phyloP scores from a whole-genome alignment of 2,888 invertebrate genomes.

The Macrosoma leucophasiata region DNA sequence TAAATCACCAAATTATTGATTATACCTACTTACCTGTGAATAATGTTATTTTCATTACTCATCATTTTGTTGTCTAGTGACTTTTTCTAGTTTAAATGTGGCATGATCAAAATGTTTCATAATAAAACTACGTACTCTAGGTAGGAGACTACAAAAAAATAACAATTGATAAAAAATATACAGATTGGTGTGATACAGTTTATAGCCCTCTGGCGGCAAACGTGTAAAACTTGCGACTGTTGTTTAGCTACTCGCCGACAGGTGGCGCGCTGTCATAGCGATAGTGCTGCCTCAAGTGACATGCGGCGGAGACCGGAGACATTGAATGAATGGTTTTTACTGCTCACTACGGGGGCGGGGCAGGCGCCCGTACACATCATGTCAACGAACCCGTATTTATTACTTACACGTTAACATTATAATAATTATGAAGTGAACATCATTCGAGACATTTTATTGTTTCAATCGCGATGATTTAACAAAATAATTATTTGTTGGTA shows the following conservation, averaged over 20 bases:
- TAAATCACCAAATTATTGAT: too few relatives aligned
- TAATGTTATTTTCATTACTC: too few relatives aligned
- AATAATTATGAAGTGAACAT: constrained; percentile 15
- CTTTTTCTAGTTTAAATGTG: too few relatives aligned
- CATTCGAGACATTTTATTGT: constrained; percentile 11
- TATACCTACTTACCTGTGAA: too few relatives aligned
- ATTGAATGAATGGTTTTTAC: constrained; percentile 64
- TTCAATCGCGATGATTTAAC: too few relatives aligned
- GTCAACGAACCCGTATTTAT: constrained; percentile 60
- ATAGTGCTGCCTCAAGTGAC: constrained; percentile 39
- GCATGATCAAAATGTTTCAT: too few relatives aligned
- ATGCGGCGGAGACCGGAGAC: constrained; percentile 35
- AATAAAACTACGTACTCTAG: too few relatives aligned
- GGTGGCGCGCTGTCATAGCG: constrained; percentile 45
- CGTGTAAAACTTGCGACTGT: constrained; percentile 30
- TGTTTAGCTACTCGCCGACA: constrained; percentile 59
- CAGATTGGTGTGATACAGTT: too few relatives aligned
- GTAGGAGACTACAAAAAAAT: too few relatives aligned
- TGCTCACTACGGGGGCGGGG: constrained; percentile 44
- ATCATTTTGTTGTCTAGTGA: too few relatives aligned
- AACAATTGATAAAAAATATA: too few relatives aligned
- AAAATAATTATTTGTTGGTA: too few relatives aligned
- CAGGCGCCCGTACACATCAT: constrained; percentile 50
- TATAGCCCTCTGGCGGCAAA: constrained; percentile 46
- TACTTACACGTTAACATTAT: constrained; percentile 31